Conservation (phyloP, 2,113 vertebrate genomes). For the Epinephelus fuscoguttatus region DNA sequence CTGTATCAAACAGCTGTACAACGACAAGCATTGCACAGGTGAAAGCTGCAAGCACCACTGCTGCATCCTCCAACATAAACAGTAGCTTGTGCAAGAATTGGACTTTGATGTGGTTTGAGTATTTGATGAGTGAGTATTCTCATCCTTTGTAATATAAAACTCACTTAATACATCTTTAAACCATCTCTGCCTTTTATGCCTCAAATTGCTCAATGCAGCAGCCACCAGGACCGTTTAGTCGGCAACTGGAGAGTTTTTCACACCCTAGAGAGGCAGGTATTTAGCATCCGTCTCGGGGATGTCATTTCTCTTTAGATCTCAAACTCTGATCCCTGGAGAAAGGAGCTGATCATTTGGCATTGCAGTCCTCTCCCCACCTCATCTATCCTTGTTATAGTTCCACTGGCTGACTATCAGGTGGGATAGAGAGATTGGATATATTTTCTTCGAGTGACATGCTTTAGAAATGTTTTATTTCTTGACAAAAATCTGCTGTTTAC, state of each 20-base stretch:
- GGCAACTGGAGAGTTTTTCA: neutral
- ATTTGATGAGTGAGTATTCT: no score
- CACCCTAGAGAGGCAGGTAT: slow-evolving; percentile 17
- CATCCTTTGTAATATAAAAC: neutral
- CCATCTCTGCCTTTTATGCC: neutral
- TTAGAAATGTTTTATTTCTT: neutral
- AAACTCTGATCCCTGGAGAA: slow-evolving; percentile 34
- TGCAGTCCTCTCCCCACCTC: slow-evolving; percentile 21
- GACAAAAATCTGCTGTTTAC: neutral
- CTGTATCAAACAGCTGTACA: neutral
- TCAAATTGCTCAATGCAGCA: neutral
- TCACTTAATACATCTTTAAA: neutral
- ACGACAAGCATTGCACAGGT: neutral
- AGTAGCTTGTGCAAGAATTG: neutral
- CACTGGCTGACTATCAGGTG: neutral
- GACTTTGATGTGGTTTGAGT: no score
- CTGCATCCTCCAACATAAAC: neutral
- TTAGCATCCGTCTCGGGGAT: slow-evolving; percentile 52
- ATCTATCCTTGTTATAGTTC: slow-evolving; percentile 22
- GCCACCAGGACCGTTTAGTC: slow-evolving; percentile 1
- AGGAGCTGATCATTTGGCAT: slow-evolving; percentile 34
- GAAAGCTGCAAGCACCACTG: neutral
- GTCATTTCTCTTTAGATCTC: slow-evolving; percentile 48
- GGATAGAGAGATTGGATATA: neutral
- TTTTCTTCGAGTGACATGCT: slow-evolving; percentile 10